A percentile compares a stretch with the other conserved stretches of the same genome.
Evolutionary conservation across 2,888 invertebrate genomes (phyloP).

Genomic region (Ectemnius continuus): DNA sequence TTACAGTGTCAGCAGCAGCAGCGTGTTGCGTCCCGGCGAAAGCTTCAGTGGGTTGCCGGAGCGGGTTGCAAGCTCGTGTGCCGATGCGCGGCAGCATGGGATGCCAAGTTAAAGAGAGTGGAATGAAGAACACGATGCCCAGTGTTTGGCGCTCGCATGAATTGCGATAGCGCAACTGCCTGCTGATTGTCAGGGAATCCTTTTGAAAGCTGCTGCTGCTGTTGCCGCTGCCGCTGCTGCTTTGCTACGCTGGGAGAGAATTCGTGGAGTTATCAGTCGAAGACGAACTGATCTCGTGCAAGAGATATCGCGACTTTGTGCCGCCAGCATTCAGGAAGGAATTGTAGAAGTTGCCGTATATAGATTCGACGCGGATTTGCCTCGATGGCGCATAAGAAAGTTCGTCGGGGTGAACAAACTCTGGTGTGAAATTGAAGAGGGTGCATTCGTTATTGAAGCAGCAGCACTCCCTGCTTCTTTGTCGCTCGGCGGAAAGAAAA

Average conservation of each 20-base stretch:
- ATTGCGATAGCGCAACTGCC: constrained; percentile 49
- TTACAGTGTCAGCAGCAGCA: constrained; percentile 55
- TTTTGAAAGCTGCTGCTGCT: neutral
- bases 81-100: constrained; percentile 41
- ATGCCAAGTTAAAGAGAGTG: constrained; percentile 49
- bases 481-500: neutral
- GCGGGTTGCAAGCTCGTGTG: no score
- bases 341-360: neutral
- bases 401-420: neutral
- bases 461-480: neutral
- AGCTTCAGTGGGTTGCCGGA: no score
- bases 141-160: constrained; percentile 46
- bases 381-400: neutral
- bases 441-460: constrained; percentile 2
- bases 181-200: constrained; percentile 4
- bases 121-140: constrained; percentile 57
- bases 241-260: neutral
- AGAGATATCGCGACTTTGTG: neutral
- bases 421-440: constrained; percentile 2
- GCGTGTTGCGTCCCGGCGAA: constrained; percentile 64
- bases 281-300: no score
- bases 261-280: neutral
- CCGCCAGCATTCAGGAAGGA: neutral
- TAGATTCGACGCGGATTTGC: neutral
- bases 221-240: no score